Evolutionary conservation across 2,797 vertebrate genomes (phyloP).

Genomic region (Astyanax mexicanus): DNA sequence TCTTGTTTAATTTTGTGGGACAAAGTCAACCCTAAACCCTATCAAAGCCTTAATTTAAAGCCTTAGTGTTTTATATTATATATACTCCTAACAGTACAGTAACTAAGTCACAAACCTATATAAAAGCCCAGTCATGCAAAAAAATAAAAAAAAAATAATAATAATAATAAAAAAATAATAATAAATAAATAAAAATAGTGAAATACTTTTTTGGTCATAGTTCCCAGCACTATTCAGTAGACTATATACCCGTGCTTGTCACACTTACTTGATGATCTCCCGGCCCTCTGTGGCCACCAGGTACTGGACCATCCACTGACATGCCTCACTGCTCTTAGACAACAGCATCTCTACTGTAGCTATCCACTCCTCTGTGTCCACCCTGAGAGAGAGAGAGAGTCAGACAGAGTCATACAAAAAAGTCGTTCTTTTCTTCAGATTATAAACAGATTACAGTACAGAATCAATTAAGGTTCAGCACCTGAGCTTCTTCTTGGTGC

Average conservation of each 20-base stretch:
- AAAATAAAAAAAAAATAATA: no score
- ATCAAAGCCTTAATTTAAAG: no score
- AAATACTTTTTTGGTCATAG: no score
- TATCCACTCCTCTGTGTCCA: conserved; percentile 98
- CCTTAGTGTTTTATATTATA: no score
- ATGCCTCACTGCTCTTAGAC: conserved; percentile 94
- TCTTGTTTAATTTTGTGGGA: no score
- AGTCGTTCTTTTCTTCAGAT: background rate
- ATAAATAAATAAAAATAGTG: no score
- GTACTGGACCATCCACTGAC: conserved; percentile 96
- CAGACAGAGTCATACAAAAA: background rate
- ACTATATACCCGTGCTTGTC: background rate
- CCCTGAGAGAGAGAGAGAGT: conserved; percentile 71
- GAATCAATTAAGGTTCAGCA: conserved; percentile 56
- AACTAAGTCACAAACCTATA: no score
- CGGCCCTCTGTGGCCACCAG: conserved; percentile 91
- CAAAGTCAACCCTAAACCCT: no score
- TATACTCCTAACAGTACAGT: no score
- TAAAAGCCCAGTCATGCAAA: no score
- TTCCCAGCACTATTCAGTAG: background rate
- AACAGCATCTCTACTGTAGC: conserved; percentile 94
- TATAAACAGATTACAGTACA: background rate
- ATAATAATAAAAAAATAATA: no score
- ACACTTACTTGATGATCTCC: conserved; percentile 92
- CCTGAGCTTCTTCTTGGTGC: conserved; percentile 99